Base-by-base conservation (phyloP, 2,113 vertebrate genomes). In the Perognathus longimembris region DNA sequence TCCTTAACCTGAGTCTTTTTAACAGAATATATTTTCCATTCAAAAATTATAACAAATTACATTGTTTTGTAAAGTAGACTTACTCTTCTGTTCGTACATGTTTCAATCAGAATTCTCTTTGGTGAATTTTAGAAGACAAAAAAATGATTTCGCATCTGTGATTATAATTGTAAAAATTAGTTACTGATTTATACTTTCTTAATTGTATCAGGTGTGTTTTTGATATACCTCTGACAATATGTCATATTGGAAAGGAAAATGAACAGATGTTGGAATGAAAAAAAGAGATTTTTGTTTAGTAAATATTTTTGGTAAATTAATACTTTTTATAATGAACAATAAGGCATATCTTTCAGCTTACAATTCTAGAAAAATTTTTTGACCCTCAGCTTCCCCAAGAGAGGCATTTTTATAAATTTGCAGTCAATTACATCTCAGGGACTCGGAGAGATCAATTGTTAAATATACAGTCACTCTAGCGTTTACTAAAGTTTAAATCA, bases 1-100 rank as follows among this genome's bases (percentile, higher is more conserved):
- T 78, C 80, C 87, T 96, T 82, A 84, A 34, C 78, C 20, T 80
- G 11, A 38, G 7, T 69, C 64, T 59, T 85, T 84, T 87, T 32
- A 75, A 61, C 70, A 63, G n/a, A 86, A 24, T 20, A 88, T 74
- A 66, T 11, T 80, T 93, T 90, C 21, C 40, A 71, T 93, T 93
- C 67, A n/a, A 79, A 92, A 77, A 73, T 77, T 63, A 6, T 69
- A 75, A 61, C 67, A 77, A 83, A 67, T 78, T 75, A 59, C 6
- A 11, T 45, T 45, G 45, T 12, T 78, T 78, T 88, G 24, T 42
- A 61, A 84, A 12, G 78, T 85, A 14, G 34, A 24, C 38, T 90
- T 80, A 40, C 22, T 90, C 66, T 69, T 89, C 24, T 94, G 36
- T 69, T 50, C 14, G 24, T 73, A 17, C 12, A 7, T 64, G 1